Evolutionary conservation across 2,797 vertebrate genomes (phyloP), one percentile per base, ranked within the genome.

Genomic region (Clarias laeviceps): DNA sequence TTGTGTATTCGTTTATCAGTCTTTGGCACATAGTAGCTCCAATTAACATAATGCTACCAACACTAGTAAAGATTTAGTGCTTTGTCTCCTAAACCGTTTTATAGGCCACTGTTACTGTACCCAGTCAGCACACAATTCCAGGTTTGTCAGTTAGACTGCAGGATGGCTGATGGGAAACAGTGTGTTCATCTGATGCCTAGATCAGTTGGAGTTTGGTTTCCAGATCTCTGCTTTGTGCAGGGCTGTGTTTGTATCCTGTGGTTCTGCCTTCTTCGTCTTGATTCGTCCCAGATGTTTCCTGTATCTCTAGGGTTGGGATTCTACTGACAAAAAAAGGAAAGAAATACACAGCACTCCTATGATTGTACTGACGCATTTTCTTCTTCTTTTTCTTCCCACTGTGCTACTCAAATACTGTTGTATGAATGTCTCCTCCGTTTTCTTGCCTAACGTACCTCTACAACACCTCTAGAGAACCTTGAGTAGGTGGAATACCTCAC

Each of bases 211-310:
- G 88, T 91, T 40, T 88, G 89, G 86, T 68, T 91, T 92, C 83
- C 73, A 86, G 27, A 80, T 89, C 84, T 86, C 91, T 89, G 69
- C 62, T 89, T 69, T 89, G 91, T 88, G 84, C 86, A 85, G 85
- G 87, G 91, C 89, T 86, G 87, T 92, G 92, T 91, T 93, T 91
- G 92, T 93, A 91, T 94, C 93, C 91, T 94, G 94, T 90, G 94
- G 93, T 95, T 88, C 86, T 91, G 90, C 90, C 92, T 92, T 93
- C 84, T 84, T 82, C 87, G 18, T 40, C 88, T 89, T 94, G 93
- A 95, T 95, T 93, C 86, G 94, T 97, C 90, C 97, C 98, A 98
- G 97, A 97, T 98, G 97, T 97, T 97, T 98, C 96, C 97, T 97
- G 94, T 94, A 93, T 94, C 91, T 94, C 73, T 92, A 64, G 91